Evolutionary conservation across 2,888 invertebrate species (phyloP).

Genomic region (Cetonia aurata): DNA sequence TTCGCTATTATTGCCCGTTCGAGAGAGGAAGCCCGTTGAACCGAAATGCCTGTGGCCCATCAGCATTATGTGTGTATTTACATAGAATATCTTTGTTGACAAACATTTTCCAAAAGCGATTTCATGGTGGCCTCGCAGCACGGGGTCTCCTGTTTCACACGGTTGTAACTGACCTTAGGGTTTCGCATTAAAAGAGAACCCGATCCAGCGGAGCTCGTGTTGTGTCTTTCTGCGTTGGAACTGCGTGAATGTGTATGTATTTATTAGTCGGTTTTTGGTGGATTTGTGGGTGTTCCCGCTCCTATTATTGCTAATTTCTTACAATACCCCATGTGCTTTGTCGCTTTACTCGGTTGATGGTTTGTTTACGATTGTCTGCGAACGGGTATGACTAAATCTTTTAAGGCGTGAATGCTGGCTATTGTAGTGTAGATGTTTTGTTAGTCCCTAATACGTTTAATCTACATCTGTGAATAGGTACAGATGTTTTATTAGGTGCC

Average conservation of each 20-base stretch:
- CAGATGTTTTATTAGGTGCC: too few species aligned
- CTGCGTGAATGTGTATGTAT: slow-evolving; percentile 53
- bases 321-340: not conserved
- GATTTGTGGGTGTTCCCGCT: slow-evolving; percentile 54
- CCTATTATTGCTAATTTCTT: slow-evolving; percentile 38
- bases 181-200: slow-evolving; percentile 31
- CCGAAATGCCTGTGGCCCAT: slow-evolving; percentile 50
- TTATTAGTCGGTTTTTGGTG: slow-evolving; percentile 53
- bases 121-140: slow-evolving; percentile 65
- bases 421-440: slow-evolving; percentile 15
- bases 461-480: not conserved
- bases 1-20: slow-evolving; percentile 59
- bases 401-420: not conserved
- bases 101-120: slow-evolving; percentile 66
- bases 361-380: slow-evolving; percentile 29
- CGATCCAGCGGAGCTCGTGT: too few species aligned
- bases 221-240: slow-evolving; percentile 24
- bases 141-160: slow-evolving; percentile 62
- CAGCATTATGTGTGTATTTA: slow-evolving; percentile 64
- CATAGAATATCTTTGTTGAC: slow-evolving; percentile 65
- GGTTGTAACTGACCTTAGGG: slow-evolving; percentile 60
- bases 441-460: not conserved
- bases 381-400: not conserved
- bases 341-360: not conserved
- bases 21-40: slow-evolving; percentile 51